Evolutionary conservation across 1,140 invertebrate species (phyloP), one percentile per base, ranked within the genome.

Genomic region (Heliconius eleuchia): DNA sequence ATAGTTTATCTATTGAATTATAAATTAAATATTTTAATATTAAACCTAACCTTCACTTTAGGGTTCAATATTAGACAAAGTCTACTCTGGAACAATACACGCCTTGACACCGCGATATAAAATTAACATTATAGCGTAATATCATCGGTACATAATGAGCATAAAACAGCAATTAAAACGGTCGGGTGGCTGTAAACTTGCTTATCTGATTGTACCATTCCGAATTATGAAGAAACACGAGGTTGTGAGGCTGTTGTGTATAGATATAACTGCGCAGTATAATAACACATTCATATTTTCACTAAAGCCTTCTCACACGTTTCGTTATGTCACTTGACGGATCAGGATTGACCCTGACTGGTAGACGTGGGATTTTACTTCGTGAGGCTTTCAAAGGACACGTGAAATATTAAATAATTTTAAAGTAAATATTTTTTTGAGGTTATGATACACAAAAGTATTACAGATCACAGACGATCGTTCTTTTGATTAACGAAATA

Each of bases 161-260:
- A 75, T 81, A 78, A 80, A 82, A 77, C 77, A 55, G 80, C 71
- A 87, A 85, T 85, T 84, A 87, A 87, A 84, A 81, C 79, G 79
- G 76, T 74, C 74, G 80, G 79, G 72, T 75, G 79, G 77, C 81
- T 75, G 77, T 82, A 80, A 80, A 81, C 77, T 71, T 57, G 71
- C 57, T 83, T 86, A 87, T 86, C 86, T 81, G 86, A 87, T 87
- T 79, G 75, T 78, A 81, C 80, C 73, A 83, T 82, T 82, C 78
- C 60, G 71, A 81, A 81, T 83, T 81, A 74, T 85, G 80, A 78
- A 80, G 82, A 81, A 82, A 82, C 79, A 76, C 80, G 85, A 87
- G 86, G 86, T 83, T 84, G 55, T 78, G 80, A 75, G 80, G 78
- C 46, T 72, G 55, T 70, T 50, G 18, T 57, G 18, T 71, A 55